Conservation (phyloP, 1,140 invertebrate species). For the Helicoverpa zea region DNA sequence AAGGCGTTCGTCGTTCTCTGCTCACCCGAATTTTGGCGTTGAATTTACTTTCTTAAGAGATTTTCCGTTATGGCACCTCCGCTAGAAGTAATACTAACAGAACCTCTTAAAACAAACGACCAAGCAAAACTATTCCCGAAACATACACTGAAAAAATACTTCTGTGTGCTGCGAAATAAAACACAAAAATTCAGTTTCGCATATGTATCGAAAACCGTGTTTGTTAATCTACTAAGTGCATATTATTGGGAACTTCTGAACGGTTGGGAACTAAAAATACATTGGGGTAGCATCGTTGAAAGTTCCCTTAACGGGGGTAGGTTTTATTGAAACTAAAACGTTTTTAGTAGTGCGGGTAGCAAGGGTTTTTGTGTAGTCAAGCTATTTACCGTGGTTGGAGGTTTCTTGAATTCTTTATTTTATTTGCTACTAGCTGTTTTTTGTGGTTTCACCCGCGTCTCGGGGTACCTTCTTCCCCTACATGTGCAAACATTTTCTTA, state of each 20-base stretch:
- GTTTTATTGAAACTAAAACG: conserved; percentile 19
- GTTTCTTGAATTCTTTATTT: too few relatives aligned
- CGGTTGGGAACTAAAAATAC: conserved; percentile 28
- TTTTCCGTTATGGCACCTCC: too few relatives aligned
- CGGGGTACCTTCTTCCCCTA: too few relatives aligned
- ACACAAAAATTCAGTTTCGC: conserved; percentile 47
- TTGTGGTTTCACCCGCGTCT: not conserved
- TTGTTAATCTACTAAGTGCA: conserved; percentile 57
- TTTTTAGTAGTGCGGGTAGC: not conserved
- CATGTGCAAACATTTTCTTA: too few relatives aligned
- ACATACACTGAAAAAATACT: not conserved
- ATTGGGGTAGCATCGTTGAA: conserved; percentile 10
- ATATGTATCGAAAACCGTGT: conserved; percentile 29
- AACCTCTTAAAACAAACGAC: not conserved
- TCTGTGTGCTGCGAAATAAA: conserved; percentile 7
- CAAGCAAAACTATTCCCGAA: not conserved
- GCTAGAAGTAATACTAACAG: not conserved
- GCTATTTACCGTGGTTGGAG: not conserved
- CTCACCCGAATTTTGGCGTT: too few relatives aligned
- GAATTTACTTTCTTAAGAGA: too few relatives aligned
- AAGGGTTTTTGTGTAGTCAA: not conserved
- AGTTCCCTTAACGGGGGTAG: not conserved
- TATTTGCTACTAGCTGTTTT: not conserved
- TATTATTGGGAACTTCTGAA: conserved; percentile 27
- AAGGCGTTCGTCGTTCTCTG: too few relatives aligned